Evolutionary conservation across 1,140 invertebrate species (phyloP).

Genomic region (Parapsyche elsis): DNA sequence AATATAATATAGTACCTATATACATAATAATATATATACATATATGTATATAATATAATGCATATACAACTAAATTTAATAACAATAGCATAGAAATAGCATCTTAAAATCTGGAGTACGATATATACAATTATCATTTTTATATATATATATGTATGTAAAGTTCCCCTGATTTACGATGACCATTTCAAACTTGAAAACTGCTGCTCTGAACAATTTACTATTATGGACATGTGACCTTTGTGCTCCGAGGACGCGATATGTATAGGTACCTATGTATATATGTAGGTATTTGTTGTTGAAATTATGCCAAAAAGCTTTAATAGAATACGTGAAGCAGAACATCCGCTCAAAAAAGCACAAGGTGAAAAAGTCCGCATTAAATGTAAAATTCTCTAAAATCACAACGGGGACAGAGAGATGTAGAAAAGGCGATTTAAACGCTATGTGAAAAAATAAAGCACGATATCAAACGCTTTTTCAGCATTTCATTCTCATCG

Average conservation of each 20-base stretch:
- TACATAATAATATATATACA: not conserved
- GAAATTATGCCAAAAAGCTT: too few species aligned
- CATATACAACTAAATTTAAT: too few species aligned
- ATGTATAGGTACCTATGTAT: not conserved
- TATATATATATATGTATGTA: not conserved
- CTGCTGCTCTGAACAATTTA: too few species aligned
- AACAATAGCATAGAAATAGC: too few species aligned
- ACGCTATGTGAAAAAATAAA: not conserved
- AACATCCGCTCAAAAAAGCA: not conserved
- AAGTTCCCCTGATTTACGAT: too few species aligned
- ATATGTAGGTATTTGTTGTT: not conserved
- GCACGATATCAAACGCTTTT: not conserved
- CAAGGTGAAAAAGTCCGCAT: conserved; percentile 2
- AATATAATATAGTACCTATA: not conserved
- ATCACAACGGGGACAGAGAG: not conserved
- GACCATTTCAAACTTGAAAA: too few species aligned
- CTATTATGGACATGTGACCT: too few species aligned
- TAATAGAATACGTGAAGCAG: not conserved
- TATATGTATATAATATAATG: not conserved
- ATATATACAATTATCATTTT: too few species aligned
- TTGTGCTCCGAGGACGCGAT: too few species aligned
- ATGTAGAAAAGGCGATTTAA: conserved; percentile 13
- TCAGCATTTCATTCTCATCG: not conserved
- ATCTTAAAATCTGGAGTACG: too few species aligned
- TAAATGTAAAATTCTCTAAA: conserved; percentile 3